Conservation (phyloP, 2,797 vertebrate genomes). For the Allobates femoralis region DNA sequence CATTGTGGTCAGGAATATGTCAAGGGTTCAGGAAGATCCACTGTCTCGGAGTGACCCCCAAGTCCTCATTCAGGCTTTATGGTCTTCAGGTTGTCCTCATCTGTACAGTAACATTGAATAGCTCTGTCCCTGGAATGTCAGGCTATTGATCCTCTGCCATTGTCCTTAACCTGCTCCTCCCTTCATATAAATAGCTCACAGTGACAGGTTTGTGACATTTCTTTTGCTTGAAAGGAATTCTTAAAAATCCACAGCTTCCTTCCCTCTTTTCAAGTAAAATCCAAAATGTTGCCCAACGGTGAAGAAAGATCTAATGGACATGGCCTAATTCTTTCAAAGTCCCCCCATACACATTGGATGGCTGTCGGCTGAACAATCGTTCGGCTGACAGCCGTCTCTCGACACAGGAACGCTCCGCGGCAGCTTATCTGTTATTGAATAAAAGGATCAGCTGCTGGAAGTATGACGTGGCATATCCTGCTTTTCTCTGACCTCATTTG, state of each 20-base stretch:
- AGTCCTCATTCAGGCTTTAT: constrained; percentile 44
- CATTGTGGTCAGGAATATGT: constrained; percentile 27
- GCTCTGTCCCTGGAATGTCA: neutral
- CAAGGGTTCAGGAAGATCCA: constrained; percentile 26
- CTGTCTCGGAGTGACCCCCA: constrained; percentile 1
- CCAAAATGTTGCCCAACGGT: neutral
- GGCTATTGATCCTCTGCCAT: constrained; percentile 31
- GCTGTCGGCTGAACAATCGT: too few species aligned
- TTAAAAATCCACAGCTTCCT: neutral
- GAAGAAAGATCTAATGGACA: neutral
- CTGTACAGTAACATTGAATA: constrained; percentile 41
- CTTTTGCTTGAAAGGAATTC: constrained; percentile 36
- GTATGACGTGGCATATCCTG: too few species aligned
- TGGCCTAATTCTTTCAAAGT: neutral
- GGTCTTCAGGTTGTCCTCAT: constrained; percentile 31
- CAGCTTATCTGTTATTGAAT: too few species aligned
- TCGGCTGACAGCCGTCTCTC: too few species aligned
- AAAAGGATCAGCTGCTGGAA: too few species aligned
- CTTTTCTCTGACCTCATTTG: too few species aligned
- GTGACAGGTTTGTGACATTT: constrained; percentile 52
- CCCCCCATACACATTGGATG: neutral
- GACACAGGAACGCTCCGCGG: too few species aligned
- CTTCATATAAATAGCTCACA: constrained; percentile 56
- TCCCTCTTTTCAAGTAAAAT: neutral
- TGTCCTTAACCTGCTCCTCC: constrained; percentile 51